Conservation (phyloP, 2,888 invertebrate species). For the Lobophora halterata region DNA sequence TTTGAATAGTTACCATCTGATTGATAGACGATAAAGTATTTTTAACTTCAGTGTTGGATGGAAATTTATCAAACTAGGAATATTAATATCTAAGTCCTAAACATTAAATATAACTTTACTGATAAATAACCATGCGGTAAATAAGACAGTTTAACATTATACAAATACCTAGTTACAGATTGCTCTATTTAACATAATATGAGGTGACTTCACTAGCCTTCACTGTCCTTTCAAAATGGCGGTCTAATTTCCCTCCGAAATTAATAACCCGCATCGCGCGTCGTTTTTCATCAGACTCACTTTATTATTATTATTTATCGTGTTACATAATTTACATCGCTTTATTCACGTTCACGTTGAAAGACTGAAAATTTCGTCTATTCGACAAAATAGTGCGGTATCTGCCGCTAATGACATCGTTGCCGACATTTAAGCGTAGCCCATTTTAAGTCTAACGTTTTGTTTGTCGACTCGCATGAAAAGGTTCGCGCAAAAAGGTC, state of each 20-base stretch:
- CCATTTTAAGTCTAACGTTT: constrained; percentile 68
- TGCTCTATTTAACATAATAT: constrained; percentile 38
- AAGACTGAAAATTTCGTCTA: constrained; percentile 77
- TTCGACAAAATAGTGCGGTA: constrained; percentile 78
- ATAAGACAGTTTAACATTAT: constrained; percentile 15
- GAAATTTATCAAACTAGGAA: too few relatives aligned
- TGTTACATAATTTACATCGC: constrained; percentile 67
- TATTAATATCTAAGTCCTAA: too few relatives aligned
- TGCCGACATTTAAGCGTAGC: constrained; percentile 56
- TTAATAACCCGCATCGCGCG: constrained; percentile 61
- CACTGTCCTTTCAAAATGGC: constrained; percentile 53
- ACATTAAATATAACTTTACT: constrained; percentile 2
- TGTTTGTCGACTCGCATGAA: constrained; percentile 57
- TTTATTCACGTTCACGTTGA: constrained; percentile 72
- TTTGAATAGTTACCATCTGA: not conserved
- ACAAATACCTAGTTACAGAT: constrained; percentile 29
- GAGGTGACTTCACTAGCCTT: constrained; percentile 40
- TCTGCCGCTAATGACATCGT: constrained; percentile 67
- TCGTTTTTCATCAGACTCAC: constrained; percentile 70
- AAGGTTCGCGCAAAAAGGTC: constrained; percentile 26
- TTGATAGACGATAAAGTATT: too few relatives aligned
- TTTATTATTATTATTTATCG: constrained; percentile 71
- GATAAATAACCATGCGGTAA: constrained; percentile 15
- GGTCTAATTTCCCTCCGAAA: constrained; percentile 66
- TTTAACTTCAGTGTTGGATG: too few relatives aligned